Evolutionary conservation across 1,140 invertebrate species (phyloP).

Genomic region (Pseudomyrmex dendroicus): DNA sequence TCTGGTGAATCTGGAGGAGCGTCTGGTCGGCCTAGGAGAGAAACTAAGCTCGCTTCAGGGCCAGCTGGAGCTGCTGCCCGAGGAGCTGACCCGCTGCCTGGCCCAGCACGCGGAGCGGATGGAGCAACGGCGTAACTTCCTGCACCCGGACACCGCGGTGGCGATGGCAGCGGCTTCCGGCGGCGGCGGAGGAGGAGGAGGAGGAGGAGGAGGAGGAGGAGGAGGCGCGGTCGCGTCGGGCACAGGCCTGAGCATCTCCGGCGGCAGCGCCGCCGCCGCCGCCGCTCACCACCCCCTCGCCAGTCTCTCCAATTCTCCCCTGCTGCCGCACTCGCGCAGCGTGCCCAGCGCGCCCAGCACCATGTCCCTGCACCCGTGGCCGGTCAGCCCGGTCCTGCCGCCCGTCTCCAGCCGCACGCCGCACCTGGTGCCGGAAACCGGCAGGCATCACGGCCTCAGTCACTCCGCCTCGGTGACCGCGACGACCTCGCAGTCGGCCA

Average conservation of each 20-base stretch:
- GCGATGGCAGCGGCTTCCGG: conserved; percentile 82
- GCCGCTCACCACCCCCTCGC: conserved; percentile 76
- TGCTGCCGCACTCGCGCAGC: conserved; percentile 87
- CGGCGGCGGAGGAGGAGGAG: conserved; percentile 62
- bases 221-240: conserved; percentile 73
- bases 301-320: conserved; percentile 84
- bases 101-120: conserved; percentile 89
- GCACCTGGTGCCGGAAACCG: conserved; percentile 90
- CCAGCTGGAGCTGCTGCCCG: conserved; percentile 93
- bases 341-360: conserved; percentile 85
- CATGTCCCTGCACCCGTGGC: conserved; percentile 88
- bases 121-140: conserved; percentile 92
- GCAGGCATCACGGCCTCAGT: conserved; percentile 80
- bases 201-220: conserved; percentile 73
- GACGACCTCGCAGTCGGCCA: conserved; percentile 78
- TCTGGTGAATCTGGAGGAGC: conserved; percentile 93
- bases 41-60: conserved; percentile 92
- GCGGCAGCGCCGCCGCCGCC: conserved; percentile 62
- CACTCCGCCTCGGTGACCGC: conserved; percentile 83
- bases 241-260: conserved; percentile 78
- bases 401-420: conserved; percentile 89
- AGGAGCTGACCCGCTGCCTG: conserved; percentile 91
- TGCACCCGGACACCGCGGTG: conserved; percentile 93
- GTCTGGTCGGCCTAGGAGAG: conserved; percentile 94
- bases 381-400: conserved; percentile 90